These are phyloP conservation scores for Megamerina dolium DNA, from an alignment of 2,888 invertebrate species.

Conservation along the genomic window DNA sequence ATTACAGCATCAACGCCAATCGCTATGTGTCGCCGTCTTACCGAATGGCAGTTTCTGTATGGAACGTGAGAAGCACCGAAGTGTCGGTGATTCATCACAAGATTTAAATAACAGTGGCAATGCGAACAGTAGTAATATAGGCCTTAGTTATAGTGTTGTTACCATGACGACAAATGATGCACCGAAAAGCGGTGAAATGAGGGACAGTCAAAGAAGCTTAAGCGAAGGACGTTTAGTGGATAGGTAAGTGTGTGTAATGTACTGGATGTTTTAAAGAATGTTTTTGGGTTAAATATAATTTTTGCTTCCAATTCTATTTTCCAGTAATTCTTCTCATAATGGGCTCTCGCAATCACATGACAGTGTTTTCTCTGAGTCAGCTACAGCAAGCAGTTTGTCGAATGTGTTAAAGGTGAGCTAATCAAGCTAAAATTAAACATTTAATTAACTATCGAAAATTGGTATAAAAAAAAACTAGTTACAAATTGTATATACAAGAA, in stretches of 20 bases:
- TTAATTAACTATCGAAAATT: no score
- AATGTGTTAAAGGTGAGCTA: constrained; percentile 46
- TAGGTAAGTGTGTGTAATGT: constrained; percentile 44
- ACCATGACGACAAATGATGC: constrained; percentile 14
- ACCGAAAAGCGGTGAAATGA: constrained; percentile 37
- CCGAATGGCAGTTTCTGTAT: constrained; percentile 33
- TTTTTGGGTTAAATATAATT: background rate
- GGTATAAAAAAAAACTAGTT: no score
- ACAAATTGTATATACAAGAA: no score
- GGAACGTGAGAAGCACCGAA: constrained; percentile 35
- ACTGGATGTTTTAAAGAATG: background rate
- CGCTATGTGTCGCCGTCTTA: constrained; percentile 37
- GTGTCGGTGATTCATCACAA: constrained; percentile 39
- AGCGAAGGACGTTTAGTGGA: constrained; percentile 47
- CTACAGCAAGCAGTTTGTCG: constrained; percentile 48
- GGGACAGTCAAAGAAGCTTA: constrained; percentile 48
- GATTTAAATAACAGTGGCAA: constrained; percentile 32
- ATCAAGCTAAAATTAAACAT: background rate
- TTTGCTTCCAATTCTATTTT: constrained; percentile 2
- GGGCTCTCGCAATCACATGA: constrained; percentile 83
- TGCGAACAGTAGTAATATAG: constrained; percentile 18
- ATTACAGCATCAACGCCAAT: constrained; percentile 25
- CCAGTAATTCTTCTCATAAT: constrained; percentile 45
- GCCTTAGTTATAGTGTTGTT: constrained; percentile 19
- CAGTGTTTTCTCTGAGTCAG: constrained; percentile 74